phyloP scores from a whole-genome alignment of 2,888 invertebrate genomes.

The Cybosia mesomella region DNA sequence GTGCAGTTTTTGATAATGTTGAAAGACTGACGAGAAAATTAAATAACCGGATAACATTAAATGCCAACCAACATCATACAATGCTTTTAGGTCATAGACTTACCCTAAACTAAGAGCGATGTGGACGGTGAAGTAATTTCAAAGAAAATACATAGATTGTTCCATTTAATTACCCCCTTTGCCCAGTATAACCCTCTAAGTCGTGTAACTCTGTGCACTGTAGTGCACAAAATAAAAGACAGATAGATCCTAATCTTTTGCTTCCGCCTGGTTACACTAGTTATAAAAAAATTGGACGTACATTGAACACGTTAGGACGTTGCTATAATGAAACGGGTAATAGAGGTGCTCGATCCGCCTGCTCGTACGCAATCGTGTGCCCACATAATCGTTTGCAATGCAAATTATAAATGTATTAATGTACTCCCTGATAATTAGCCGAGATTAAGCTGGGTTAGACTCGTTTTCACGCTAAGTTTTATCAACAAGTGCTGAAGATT shows the following conservation, averaged over 20 bases:
- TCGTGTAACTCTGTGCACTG: no score
- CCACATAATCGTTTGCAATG: slow-evolving; percentile 33
- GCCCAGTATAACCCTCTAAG: not conserved
- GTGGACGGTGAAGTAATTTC: not conserved
- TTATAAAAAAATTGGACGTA: slow-evolving; percentile 47
- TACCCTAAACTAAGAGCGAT: no score
- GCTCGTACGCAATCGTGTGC: slow-evolving; percentile 30
- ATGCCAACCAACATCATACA: no score
- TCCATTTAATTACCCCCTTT: not conserved
- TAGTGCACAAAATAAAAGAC: not conserved
- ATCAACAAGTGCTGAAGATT: slow-evolving; percentile 4
- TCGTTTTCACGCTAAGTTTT: slow-evolving; percentile 22
- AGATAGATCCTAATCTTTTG: not conserved
- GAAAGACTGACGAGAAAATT: not conserved
- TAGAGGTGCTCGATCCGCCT: slow-evolving; percentile 30
- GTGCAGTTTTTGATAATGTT: not conserved
- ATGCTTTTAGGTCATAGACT: no score
- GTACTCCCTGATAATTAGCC: slow-evolving; percentile 26
- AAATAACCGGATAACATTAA: no score
- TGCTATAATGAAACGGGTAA: slow-evolving; percentile 43
- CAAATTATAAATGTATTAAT: no score
- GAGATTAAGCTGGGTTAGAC: slow-evolving; percentile 22
- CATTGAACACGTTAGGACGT: slow-evolving; percentile 42
- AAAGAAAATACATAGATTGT: not conserved
- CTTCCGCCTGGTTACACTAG: slow-evolving; percentile 18